Evolutionary conservation across 2,888 invertebrate genomes (phyloP).

Genomic region (Sceliomorpha sp.): DNA sequence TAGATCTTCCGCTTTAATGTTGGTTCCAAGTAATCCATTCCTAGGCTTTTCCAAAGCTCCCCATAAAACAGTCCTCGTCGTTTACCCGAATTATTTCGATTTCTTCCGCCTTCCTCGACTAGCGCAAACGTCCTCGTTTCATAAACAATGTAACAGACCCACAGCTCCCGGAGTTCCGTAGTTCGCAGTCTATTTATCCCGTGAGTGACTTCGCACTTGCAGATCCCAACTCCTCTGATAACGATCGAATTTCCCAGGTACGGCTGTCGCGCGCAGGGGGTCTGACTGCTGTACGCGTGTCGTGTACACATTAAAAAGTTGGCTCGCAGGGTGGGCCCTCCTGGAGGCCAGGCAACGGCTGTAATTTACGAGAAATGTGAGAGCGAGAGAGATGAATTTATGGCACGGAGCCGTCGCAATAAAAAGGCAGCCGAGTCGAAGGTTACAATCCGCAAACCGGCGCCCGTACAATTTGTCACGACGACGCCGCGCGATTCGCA

Average conservation of each 20-base stretch:
- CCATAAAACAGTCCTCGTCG: too few species aligned
- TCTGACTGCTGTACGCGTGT: conserved; percentile 11
- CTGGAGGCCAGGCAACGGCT: conserved; percentile 8
- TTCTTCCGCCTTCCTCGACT: too few species aligned
- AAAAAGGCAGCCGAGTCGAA: conserved; percentile 38
- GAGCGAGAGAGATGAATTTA: conserved; percentile 39
- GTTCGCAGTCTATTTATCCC: conserved; percentile 15
- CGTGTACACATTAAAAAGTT: conserved; percentile 44
- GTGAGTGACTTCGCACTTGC: conserved; percentile 7
- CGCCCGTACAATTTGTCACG: conserved; percentile 38
- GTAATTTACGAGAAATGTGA: conserved; percentile 40
- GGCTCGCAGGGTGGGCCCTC: conserved; percentile 5
- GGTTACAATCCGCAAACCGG: conserved; percentile 32
- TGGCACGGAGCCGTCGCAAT: conserved; percentile 30
- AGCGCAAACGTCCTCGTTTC: too few species aligned
- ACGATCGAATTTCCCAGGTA: conserved; percentile 18
- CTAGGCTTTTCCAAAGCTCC: too few species aligned
- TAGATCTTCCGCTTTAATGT: too few species aligned
- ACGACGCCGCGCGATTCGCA: conserved; percentile 26
- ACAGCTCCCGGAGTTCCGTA: background rate
- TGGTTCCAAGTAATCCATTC: too few species aligned
- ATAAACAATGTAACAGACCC: background rate
- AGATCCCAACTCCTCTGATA: conserved; percentile 22
- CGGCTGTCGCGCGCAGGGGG: conserved; percentile 4
- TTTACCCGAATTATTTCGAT: too few species aligned